A percentile compares a stretch with the other conserved stretches of the same genome.
Conservation (phyloP, 53 echinoderm and acorn worm genomes). For the Temnopleurus reevesii region DNA sequence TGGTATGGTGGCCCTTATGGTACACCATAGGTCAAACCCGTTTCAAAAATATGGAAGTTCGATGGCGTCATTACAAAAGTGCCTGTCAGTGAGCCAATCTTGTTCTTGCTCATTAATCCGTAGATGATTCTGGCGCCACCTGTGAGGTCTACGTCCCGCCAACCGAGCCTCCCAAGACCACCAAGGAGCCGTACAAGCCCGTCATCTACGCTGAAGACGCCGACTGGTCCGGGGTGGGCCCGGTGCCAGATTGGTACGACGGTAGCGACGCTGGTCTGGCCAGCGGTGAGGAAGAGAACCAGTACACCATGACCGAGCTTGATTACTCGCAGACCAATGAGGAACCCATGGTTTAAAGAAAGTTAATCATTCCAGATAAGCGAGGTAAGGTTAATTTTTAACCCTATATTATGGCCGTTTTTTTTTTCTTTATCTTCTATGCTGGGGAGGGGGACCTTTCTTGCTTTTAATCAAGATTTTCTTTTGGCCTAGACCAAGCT, state of each 20-base stretch:
- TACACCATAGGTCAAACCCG: too few relatives aligned
- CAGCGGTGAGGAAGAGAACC: not conserved
- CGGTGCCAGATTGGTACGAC: constrained; percentile 39
- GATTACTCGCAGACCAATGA: constrained; percentile 21
- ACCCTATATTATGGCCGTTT: too few relatives aligned
- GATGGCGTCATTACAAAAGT: too few relatives aligned
- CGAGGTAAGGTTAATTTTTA: not conserved
- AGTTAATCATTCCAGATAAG: not conserved
- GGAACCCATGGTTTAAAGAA: not conserved
- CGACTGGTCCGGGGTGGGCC: constrained; percentile 34
- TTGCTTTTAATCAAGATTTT: too few relatives aligned
- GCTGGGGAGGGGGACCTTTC: too few relatives aligned
- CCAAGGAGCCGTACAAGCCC: constrained; percentile 17
- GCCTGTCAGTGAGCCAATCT: too few relatives aligned
- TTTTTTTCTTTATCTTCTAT: too few relatives aligned
- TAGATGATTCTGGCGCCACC: not conserved
- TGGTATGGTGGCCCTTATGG: too few relatives aligned
- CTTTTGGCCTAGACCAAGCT: too few relatives aligned
- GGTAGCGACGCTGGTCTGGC: not conserved
- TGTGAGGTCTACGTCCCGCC: constrained; percentile 19
- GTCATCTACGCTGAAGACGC: constrained; percentile 10
- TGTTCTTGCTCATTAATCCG: too few relatives aligned
- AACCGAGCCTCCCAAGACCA: constrained; percentile 22
- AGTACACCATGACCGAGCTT: constrained; percentile 36
- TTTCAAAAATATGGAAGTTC: too few relatives aligned